Conservation (phyloP, 2,888 invertebrate species). For the Gymnosoma rotundatum region DNA sequence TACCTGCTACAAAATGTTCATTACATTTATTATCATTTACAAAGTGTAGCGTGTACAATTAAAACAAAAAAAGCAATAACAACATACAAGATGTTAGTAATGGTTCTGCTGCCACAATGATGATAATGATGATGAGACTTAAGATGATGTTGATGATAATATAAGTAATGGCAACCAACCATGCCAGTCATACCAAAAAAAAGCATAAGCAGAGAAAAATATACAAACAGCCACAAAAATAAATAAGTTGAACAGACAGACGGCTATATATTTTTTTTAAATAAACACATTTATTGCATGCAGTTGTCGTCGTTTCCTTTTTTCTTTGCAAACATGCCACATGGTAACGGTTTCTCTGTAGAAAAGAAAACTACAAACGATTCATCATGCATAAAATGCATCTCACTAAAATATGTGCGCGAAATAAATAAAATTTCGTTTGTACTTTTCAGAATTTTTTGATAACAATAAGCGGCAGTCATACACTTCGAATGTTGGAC, state of each 20-base stretch:
- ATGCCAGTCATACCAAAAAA: constrained; percentile 50
- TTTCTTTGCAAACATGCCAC: constrained; percentile 45
- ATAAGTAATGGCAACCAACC: constrained; percentile 50
- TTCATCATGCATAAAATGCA: constrained; percentile 47
- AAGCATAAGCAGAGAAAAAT: not conserved
- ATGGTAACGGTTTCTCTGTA: constrained; percentile 63
- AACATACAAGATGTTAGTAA: constrained; percentile 22
- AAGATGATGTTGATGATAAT: constrained; percentile 35
- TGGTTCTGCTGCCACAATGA: constrained; percentile 25
- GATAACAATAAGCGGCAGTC: no score
- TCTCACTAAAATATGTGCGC: constrained; percentile 2
- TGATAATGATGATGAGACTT: not conserved
- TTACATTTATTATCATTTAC: not conserved
- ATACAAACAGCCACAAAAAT: constrained; percentile 15
- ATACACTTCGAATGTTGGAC: no score
- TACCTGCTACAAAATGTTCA: not conserved
- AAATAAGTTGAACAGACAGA: constrained; percentile 4
- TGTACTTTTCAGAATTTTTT: not conserved
- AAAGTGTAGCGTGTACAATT: constrained; percentile 21
- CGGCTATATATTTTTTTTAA: not conserved
- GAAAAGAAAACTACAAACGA: constrained; percentile 47
- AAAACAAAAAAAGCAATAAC: constrained; percentile 38
- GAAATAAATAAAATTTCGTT: not conserved
- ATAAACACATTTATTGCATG: constrained; percentile 47
- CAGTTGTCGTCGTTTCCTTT: constrained; percentile 32